Evolutionary conservation across 2,797 vertebrate genomes (phyloP).

Genomic region (Platyrinchus mystaceus): DNA sequence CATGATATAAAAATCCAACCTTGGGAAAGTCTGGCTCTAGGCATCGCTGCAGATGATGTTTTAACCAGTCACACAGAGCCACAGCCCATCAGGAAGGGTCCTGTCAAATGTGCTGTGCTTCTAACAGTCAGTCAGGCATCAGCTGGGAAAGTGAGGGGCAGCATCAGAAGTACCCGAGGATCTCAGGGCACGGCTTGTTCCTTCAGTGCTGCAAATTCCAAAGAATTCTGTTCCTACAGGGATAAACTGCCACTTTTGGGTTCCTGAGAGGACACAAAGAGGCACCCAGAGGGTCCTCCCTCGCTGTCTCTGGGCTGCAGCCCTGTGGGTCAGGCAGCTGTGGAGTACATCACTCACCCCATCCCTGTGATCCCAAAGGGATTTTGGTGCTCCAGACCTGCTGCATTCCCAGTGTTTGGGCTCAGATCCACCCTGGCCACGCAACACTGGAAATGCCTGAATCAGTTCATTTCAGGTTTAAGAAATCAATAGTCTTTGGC

Average conservation of each 20-base stretch:
- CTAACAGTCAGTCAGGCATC: neutral
- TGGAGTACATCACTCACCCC: fast-evolving
- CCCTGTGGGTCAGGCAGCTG: neutral
- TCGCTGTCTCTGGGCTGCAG: neutral
- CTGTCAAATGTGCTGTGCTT: neutral
- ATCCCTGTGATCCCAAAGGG: fast-evolving
- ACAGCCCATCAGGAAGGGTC: fast-evolving
- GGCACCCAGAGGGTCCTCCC: fast-evolving
- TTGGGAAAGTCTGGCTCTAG: neutral
- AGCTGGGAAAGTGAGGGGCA: neutral
- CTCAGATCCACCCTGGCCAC: fast-evolving
- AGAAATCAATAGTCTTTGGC: neutral
- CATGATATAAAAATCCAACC: fast-evolving
- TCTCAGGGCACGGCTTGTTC: neutral
- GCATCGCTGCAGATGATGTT: neutral
- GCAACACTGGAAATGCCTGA: neutral
- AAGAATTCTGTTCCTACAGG: fast-evolving
- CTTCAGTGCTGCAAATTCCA: neutral
- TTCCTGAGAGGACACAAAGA: neutral
- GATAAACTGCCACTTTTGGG: neutral
- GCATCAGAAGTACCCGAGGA: neutral
- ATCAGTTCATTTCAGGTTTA: neutral
- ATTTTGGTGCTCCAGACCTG: neutral
- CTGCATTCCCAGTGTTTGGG: fast-evolving
- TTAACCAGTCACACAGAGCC: neutral